Evolutionary conservation across 2,113 vertebrate species (phyloP).

Genomic region (Mustela lutreola): DNA sequence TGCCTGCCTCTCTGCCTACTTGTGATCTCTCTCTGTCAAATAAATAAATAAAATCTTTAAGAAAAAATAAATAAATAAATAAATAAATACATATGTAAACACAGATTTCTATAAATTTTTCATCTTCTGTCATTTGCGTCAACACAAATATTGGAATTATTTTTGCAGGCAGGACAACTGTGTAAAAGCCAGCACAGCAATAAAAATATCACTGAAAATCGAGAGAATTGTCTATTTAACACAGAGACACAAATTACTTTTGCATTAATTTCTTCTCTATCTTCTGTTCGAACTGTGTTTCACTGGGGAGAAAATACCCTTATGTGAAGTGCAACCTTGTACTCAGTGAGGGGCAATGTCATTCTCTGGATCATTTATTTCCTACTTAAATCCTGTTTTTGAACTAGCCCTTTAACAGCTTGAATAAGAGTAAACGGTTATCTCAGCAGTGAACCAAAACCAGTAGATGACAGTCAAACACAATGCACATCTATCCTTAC

Average conservation of each 20-base stretch:
- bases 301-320: neutral
- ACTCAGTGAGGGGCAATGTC: neutral
- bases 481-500: neutral
- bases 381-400: slow-evolving; percentile 61
- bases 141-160: neutral
- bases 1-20: no score
- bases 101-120: neutral
- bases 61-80: no score
- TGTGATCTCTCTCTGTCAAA: no score
- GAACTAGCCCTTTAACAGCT: slow-evolving; percentile 42
- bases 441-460: slow-evolving; percentile 36
- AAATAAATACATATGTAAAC: neutral
- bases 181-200: neutral
- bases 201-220: neutral
- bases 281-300: slow-evolving; percentile 1
- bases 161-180: neutral
- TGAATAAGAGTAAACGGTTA: slow-evolving; percentile 61
- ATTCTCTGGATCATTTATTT: slow-evolving; percentile 52
- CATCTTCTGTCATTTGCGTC: neutral
- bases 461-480: neutral
- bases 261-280: neutral
- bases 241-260: neutral
- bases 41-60: no score
- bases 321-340: neutral
- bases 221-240: neutral